Percentiles rank a stretch among this genome's conserved stretches.
Evolutionary conservation across 2,797 vertebrate species (phyloP).

Genomic region (Lagorchestes hirsutus): DNA sequence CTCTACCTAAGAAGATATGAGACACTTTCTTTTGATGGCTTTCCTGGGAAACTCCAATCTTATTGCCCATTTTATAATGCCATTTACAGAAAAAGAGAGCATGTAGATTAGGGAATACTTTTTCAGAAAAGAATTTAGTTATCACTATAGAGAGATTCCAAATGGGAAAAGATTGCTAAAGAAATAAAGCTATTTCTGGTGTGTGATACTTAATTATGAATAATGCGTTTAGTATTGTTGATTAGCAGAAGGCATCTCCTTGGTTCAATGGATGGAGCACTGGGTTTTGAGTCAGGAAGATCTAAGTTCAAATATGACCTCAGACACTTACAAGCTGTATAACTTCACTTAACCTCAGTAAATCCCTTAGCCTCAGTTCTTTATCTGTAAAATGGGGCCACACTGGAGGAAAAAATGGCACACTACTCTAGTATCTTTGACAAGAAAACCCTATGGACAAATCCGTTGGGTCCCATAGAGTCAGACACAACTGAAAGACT

Average conservation of each 20-base stretch:
- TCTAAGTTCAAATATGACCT: not conserved
- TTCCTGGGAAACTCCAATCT: slow-evolving; percentile 30
- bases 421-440: not conserved
- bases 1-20: not conserved
- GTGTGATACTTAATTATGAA: not conserved
- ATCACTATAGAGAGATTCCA: not conserved
- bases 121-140: slow-evolving; percentile 45
- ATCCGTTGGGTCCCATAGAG: not conserved
- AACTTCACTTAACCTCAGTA: too few relatives aligned
- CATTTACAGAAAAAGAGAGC: slow-evolving; percentile 30
- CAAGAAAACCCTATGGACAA: not conserved
- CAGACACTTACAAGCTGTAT: not conserved
- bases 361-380: not conserved
- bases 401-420: not conserved
- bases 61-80: slow-evolving; percentile 5
- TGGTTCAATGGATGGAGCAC: not conserved
- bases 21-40: not conserved
- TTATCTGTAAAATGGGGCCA: not conserved
- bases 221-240: slow-evolving; percentile 12
- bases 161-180: not conserved
- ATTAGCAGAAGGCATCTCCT: not conserved
- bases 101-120: slow-evolving; percentile 12
- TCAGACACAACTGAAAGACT: not conserved
- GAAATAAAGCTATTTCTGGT: not conserved
- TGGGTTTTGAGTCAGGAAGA: not conserved